Conservation (phyloP, 2,797 vertebrate genomes). For the Leptoclinus maculatus region DNA sequence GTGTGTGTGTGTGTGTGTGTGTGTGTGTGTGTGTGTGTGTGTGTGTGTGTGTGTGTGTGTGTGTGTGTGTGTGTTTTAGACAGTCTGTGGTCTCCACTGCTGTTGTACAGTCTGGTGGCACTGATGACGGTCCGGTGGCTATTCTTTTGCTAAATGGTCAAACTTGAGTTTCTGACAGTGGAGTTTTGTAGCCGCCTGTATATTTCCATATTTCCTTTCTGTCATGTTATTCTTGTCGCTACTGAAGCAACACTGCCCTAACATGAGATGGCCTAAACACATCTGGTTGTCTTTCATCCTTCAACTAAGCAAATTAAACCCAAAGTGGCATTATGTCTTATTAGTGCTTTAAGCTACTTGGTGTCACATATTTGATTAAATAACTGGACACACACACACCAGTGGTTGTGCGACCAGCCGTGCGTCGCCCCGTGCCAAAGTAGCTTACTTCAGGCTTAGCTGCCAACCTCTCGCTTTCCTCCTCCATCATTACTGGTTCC, state of each 20-base stretch:
- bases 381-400: constrained; percentile 67
- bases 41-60: too few relatives aligned
- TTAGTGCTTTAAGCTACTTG: constrained; percentile 73
- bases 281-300: constrained; percentile 27
- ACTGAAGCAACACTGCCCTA: neutral
- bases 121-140: too few relatives aligned
- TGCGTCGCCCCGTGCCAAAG: constrained; percentile 64
- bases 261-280: neutral
- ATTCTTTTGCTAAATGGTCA: too few relatives aligned
- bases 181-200: neutral
- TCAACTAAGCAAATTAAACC: constrained; percentile 37
- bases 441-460: constrained; percentile 79
- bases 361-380: constrained; percentile 78
- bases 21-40: too few relatives aligned
- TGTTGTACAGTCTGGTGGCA: too few relatives aligned
- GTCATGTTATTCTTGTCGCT: neutral
- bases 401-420: constrained; percentile 53
- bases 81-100: too few relatives aligned
- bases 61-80: too few relatives aligned
- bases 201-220: neutral
- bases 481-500: constrained; percentile 74
- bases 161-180: neutral
- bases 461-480: constrained; percentile 54
- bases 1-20: too few relatives aligned
- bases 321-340: constrained; percentile 56